Evolutionary conservation across 2,797 vertebrate genomes (phyloP).

Genomic region (Halcyon badia): DNA sequence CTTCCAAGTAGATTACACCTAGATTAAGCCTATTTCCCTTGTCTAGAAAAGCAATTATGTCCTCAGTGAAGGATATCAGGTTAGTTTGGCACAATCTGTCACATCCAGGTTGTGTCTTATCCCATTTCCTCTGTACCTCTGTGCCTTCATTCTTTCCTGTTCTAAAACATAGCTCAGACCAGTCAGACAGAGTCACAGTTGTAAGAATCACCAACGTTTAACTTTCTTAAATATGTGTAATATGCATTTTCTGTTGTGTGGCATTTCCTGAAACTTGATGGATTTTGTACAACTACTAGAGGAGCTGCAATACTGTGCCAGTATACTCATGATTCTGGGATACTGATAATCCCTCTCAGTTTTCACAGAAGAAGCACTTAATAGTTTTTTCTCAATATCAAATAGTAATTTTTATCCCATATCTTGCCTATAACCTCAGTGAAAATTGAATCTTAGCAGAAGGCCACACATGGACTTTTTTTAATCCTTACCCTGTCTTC

Average conservation of each 20-base stretch:
- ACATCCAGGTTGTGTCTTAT: not conserved
- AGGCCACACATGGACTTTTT: not conserved
- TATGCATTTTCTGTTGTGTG: not conserved
- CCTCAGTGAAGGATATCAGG: not conserved
- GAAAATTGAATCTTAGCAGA: not conserved
- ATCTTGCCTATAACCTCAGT: not conserved
- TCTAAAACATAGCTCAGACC: not conserved
- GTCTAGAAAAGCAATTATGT: constrained; percentile 35
- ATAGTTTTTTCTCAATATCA: not conserved
- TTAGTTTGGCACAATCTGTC: not conserved
- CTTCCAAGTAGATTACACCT: constrained; percentile 1
- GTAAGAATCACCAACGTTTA: not conserved
- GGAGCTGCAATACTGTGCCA: not conserved
- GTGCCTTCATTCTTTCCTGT: not conserved
- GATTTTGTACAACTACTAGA: not conserved
- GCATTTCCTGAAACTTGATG: not conserved
- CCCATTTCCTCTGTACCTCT: not conserved
- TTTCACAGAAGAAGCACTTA: not conserved
- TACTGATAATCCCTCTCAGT: not conserved
- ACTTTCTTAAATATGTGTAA: not conserved
- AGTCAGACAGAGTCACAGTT: not conserved
- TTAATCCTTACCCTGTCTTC: not conserved
- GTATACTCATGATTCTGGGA: not conserved
- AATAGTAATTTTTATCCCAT: not conserved
- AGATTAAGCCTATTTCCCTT: constrained; percentile 13